phyloP scores from a whole-genome alignment of 2,113 vertebrate genomes.

The Engraulis encrasicolus region DNA sequence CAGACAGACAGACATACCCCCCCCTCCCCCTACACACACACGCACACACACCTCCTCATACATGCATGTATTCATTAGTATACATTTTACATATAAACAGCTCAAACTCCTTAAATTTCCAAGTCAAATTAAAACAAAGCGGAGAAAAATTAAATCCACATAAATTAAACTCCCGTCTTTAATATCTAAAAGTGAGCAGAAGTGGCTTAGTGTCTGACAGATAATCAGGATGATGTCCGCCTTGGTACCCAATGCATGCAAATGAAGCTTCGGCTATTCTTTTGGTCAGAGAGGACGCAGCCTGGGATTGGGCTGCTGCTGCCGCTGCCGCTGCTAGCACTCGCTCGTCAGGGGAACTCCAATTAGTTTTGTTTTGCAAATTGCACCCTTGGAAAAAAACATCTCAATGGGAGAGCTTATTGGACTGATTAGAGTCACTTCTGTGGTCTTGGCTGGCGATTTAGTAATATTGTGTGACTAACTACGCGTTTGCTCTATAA shows the following conservation, averaged over 20 bases:
- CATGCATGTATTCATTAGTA: too few species aligned
- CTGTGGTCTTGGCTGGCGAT: neutral
- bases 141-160: neutral
- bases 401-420: neutral
- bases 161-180: neutral
- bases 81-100: too few species aligned
- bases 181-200: neutral
- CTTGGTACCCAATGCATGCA: neutral
- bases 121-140: too few species aligned
- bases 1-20: neutral
- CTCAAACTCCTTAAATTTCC: too few species aligned
- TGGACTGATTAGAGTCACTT: neutral
- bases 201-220: neutral
- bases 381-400: neutral
- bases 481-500: neutral
- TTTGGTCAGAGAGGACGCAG: neutral
- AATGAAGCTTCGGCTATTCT: neutral
- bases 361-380: constrained; percentile 6
- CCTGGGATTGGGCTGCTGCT: too few species aligned
- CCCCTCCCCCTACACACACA: neutral
- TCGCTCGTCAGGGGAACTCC: neutral
- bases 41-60: neutral
- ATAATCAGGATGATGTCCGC: neutral
- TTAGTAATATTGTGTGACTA: neutral
- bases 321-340: too few species aligned